Percentiles rank a stretch among this genome's conserved stretches.
phyloP scores from a whole-genome alignment of 1,140 invertebrate species.

The Drosophila ananassae region DNA sequence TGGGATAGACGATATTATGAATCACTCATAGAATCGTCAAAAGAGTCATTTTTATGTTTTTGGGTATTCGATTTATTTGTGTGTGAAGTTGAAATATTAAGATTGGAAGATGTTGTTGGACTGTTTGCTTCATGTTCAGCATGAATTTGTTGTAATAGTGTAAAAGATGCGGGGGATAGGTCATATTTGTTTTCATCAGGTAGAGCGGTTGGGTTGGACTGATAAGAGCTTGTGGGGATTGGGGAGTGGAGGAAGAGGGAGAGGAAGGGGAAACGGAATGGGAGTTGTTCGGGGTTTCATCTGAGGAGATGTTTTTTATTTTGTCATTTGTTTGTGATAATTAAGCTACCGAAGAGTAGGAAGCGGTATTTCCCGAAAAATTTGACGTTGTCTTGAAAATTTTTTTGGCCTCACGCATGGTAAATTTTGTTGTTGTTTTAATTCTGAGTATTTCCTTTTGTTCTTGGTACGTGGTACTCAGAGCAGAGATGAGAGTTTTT shows the following conservation, averaged over 20 bases:
- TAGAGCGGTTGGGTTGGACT: neutral
- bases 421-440: constrained; percentile 13
- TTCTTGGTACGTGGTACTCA: constrained; percentile 3
- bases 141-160: too few species aligned
- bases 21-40: too few species aligned
- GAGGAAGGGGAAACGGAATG: neutral
- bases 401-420: constrained; percentile 10
- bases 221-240: neutral
- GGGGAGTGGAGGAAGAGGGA: neutral
- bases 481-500: too few species aligned
- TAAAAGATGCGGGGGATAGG: too few species aligned
- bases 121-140: too few species aligned
- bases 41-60: neutral
- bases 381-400: constrained; percentile 1
- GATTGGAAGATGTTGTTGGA: too few species aligned
- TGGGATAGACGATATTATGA: constrained; percentile 5
- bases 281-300: neutral
- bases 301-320: constrained; percentile 2
- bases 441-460: constrained; percentile 15
- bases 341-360: constrained; percentile 7
- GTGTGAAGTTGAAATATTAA: too few species aligned
- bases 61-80: too few species aligned
- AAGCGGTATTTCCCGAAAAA: constrained; percentile 4
- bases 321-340: constrained; percentile 7
- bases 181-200: constrained; percentile 2